These are phyloP conservation scores for Trinectes maculatus DNA, from an alignment of 2,113 vertebrate genomes.

Conservation along the genomic window DNA sequence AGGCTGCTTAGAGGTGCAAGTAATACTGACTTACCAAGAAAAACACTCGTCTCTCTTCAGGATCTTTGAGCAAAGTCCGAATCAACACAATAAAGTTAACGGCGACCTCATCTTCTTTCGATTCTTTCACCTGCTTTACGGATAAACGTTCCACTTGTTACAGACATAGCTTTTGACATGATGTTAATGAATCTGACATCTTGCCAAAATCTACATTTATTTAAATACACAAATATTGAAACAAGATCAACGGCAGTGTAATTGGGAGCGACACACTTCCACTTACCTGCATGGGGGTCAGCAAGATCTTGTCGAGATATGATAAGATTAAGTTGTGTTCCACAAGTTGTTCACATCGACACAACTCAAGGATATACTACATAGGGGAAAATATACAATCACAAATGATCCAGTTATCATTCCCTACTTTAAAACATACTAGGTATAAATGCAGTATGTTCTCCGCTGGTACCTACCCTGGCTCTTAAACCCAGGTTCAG, in stretches of 20 bases:
- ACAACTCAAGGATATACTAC: slow-evolving; percentile 78
- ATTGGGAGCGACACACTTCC: slow-evolving; percentile 28
- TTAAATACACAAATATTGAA: not conserved
- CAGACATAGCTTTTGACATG: not conserved
- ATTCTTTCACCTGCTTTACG: slow-evolving; percentile 45
- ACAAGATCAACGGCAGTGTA: no score
- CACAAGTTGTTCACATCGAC: slow-evolving; percentile 37
- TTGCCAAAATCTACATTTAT: no score
- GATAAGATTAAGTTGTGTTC: slow-evolving; percentile 52
- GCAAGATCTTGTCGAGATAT: slow-evolving; percentile 62
- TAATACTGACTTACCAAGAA: slow-evolving; percentile 60
- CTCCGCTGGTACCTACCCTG: slow-evolving; percentile 69
- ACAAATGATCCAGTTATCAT: not conserved
- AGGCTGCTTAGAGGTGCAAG: not conserved
- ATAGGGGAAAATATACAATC: not conserved
- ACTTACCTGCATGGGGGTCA: not conserved
- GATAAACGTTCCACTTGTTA: not conserved
- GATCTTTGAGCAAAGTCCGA: slow-evolving; percentile 70
- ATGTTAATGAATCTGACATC: not conserved
- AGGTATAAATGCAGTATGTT: not conserved
- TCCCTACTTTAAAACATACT: not conserved
- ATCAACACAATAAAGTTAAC: slow-evolving; percentile 60
- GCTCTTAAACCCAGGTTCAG: slow-evolving; percentile 82
- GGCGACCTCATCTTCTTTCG: slow-evolving; percentile 38
- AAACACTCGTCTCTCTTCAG: slow-evolving; percentile 61